A percentile compares a stretch with the other conserved stretches of the same genome.
Evolutionary conservation across 2,888 invertebrate genomes (phyloP).

Genomic region (Drosophila neutralis): DNA sequence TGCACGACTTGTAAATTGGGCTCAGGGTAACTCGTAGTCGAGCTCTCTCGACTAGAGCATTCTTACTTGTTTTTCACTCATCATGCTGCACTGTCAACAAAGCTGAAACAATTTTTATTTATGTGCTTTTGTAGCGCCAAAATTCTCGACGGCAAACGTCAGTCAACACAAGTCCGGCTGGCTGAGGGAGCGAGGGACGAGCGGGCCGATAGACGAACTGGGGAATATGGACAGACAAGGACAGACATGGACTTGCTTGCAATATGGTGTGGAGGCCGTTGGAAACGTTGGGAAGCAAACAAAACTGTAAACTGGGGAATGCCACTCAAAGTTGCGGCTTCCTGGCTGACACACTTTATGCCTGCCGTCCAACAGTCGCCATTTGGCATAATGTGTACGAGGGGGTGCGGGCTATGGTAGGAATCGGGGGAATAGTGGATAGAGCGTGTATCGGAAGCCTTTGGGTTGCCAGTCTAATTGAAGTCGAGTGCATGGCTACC

Average conservation of each 20-base stretch:
- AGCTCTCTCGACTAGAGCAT: not conserved
- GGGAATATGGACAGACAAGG: slow-evolving; percentile 36
- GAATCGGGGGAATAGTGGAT: not conserved
- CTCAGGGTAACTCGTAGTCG: not conserved
- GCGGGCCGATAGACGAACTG: slow-evolving; percentile 11
- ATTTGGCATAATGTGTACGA: slow-evolving; percentile 25
- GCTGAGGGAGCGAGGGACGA: not conserved
- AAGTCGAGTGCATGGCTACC: slow-evolving; percentile 66
- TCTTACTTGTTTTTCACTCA: slow-evolving; percentile 13
- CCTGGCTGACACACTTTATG: slow-evolving; percentile 65
- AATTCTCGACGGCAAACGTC: slow-evolving; percentile 76
- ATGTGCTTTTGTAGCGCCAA: slow-evolving; percentile 75
- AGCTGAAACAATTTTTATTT: slow-evolving; percentile 66
- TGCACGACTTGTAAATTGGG: not conserved
- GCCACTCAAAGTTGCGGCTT: slow-evolving; percentile 67
- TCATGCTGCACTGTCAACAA: slow-evolving; percentile 66
- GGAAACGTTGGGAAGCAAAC: slow-evolving; percentile 47
- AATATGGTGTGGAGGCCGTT: not conserved
- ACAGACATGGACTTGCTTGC: slow-evolving; percentile 25
- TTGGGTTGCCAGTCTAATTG: slow-evolving; percentile 72
- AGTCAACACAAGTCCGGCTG: slow-evolving; percentile 64
- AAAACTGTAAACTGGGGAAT: slow-evolving; percentile 62
- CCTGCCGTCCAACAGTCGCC: slow-evolving; percentile 41
- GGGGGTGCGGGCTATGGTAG: not conserved
- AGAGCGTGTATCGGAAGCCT: slow-evolving; percentile 60